These are phyloP conservation scores for Drosophila lacertosa DNA, from an alignment of 1,140 invertebrate species.

Conservation along the genomic window DNA sequence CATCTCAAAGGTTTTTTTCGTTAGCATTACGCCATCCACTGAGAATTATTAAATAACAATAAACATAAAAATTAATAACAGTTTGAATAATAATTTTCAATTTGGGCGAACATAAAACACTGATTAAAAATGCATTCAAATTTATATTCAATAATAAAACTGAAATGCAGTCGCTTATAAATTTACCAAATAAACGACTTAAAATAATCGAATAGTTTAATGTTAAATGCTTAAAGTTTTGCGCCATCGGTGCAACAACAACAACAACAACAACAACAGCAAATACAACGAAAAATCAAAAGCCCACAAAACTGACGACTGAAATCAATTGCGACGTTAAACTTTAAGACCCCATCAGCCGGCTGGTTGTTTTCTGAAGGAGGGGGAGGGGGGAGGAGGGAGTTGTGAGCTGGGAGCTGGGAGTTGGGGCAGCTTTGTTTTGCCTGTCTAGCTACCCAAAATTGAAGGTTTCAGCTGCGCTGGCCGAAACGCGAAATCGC, in stretches of 20 bases:
- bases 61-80: slow-evolving; percentile 43
- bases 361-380: background rate
- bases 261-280: slow-evolving; percentile 21
- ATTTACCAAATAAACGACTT: slow-evolving; percentile 44
- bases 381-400: background rate
- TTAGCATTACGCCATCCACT: slow-evolving; percentile 10
- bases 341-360: slow-evolving; percentile 64
- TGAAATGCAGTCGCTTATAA: slow-evolving; percentile 59
- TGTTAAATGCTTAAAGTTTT: slow-evolving; percentile 56
- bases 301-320: slow-evolving; percentile 79
- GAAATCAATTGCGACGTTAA: slow-evolving; percentile 80
- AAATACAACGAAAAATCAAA: slow-evolving; percentile 64
- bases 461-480: slow-evolving; percentile 70
- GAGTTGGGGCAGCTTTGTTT: slow-evolving; percentile 33
- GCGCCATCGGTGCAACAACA: slow-evolving; percentile 50
- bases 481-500: slow-evolving; percentile 48
- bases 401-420: slow-evolving; percentile 1
- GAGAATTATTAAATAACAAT: slow-evolving; percentile 37
- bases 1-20: background rate
- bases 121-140: slow-evolving; percentile 78
- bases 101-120: slow-evolving; percentile 60
- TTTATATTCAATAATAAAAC: slow-evolving; percentile 71
- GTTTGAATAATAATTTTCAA: slow-evolving; percentile 60
- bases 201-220: slow-evolving; percentile 57
- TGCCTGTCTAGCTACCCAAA: slow-evolving; percentile 47